Evolutionary conservation across 2,113 vertebrate genomes (phyloP).

Genomic region (Sakesphorus luctuosus): DNA sequence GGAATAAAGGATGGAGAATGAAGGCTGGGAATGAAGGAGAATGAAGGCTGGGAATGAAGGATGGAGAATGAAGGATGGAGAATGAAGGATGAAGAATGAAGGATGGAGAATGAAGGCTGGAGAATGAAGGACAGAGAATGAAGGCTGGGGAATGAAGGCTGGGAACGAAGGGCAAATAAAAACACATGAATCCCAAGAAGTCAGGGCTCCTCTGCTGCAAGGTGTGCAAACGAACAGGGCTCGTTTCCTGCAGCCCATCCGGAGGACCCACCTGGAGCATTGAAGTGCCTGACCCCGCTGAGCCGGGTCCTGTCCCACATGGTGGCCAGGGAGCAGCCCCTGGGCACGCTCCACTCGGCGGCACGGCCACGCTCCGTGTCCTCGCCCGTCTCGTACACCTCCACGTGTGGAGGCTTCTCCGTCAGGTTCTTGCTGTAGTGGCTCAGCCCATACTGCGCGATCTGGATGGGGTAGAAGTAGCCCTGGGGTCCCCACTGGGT

Average conservation of each 20-base stretch:
- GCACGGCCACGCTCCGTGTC: slow-evolving; percentile 77
- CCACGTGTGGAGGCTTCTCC: slow-evolving; percentile 87
- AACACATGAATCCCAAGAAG: neutral
- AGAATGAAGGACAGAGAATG: neutral
- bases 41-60: neutral
- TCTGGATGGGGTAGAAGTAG: slow-evolving; percentile 99
- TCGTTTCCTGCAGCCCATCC: neutral
- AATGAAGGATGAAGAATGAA: too few relatives aligned
- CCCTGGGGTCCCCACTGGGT: slow-evolving; percentile 99
- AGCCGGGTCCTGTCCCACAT: slow-evolving; percentile 83
- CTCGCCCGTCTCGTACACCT: slow-evolving; percentile 90
- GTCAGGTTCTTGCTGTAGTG: slow-evolving; percentile 99
- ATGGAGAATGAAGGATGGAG: too few relatives aligned
- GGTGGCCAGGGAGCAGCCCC: slow-evolving; percentile 83
- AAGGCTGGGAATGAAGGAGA: neutral
- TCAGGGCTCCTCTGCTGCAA: neutral
- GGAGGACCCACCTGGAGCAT: slow-evolving; percentile 82
- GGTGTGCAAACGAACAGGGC: neutral
- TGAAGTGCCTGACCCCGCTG: slow-evolving; percentile 87
- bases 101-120: neutral
- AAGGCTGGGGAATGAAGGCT: neutral
- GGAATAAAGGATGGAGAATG: neutral
- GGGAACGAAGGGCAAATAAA: rapidly evolving
- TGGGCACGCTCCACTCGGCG: slow-evolving; percentile 83
- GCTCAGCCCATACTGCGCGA: slow-evolving; percentile 96